These are phyloP conservation scores for Odontocerum albicorne DNA, from an alignment of 2,888 invertebrate genomes.

Conservation along the genomic window DNA sequence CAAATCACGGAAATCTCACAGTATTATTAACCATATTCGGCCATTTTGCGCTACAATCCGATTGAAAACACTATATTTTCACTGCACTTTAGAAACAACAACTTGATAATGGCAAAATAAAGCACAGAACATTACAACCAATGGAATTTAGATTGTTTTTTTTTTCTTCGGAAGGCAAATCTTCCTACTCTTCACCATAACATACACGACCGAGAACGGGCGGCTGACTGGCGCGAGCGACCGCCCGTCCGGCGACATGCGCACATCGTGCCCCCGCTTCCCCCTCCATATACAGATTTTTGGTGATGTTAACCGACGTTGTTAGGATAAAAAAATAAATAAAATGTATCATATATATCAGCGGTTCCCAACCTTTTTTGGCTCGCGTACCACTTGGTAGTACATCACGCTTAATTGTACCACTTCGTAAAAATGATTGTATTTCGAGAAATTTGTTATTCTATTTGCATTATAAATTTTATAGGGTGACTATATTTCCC, in stretches of 20 bases:
- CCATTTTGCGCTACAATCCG: conserved; percentile 21
- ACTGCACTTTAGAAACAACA: conserved; percentile 2
- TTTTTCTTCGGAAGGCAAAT: conserved; percentile 32
- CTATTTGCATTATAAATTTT: too few species aligned
- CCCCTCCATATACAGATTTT: too few species aligned
- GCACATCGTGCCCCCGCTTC: conserved; percentile 45
- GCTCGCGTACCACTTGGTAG: too few species aligned
- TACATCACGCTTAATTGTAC: too few species aligned
- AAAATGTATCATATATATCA: too few species aligned
- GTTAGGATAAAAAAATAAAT: too few species aligned
- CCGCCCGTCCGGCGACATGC: conserved; percentile 45
- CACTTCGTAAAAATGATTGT: too few species aligned
- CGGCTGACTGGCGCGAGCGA: conserved; percentile 33
- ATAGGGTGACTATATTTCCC: too few species aligned
- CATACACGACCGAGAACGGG: conserved; percentile 18
- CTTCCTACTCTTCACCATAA: conserved; percentile 40
- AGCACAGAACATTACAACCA: background rate
- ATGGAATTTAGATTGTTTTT: conserved; percentile 16
- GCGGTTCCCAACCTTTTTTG: too few species aligned
- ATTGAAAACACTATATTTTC: conserved; percentile 8
- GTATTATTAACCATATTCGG: conserved; percentile 27
- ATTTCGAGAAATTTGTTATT: too few species aligned
- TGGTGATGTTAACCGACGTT: too few species aligned
- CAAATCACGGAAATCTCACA: conserved; percentile 19
- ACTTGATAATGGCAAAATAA: too few species aligned